Evolutionary conservation across 53 echinoderm and acorn worm species (phyloP).

Genomic region (Echinometra lucunter): DNA sequence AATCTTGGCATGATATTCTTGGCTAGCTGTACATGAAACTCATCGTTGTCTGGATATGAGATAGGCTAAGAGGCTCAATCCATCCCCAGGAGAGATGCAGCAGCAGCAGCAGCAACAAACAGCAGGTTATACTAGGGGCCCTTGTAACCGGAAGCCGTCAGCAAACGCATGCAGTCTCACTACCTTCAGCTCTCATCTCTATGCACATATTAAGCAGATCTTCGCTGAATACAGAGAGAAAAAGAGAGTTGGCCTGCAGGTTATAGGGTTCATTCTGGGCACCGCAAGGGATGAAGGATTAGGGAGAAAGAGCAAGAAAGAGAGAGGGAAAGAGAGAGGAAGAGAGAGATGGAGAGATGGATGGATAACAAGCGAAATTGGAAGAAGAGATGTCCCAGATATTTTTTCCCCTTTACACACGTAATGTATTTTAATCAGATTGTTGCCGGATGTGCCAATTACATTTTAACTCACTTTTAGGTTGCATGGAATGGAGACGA

Average conservation of each 20-base stretch:
- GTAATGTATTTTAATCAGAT: slow-evolving; percentile 69
- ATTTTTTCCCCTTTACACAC: slow-evolving; percentile 40
- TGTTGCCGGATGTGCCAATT: slow-evolving; percentile 65
- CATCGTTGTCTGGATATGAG: neutral
- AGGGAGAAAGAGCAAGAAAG: neutral
- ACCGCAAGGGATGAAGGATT: neutral
- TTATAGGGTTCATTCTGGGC: neutral
- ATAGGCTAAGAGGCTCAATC: slow-evolving; percentile 55
- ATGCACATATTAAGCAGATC: slow-evolving; percentile 62
- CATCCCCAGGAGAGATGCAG: slow-evolving; percentile 36
- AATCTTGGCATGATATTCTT: neutral
- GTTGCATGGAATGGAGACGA: slow-evolving; percentile 27
- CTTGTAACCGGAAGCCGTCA: slow-evolving; percentile 55
- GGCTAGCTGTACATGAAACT: neutral
- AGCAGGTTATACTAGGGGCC: slow-evolving; percentile 15
- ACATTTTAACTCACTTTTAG: slow-evolving; percentile 63
- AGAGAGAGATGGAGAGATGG: neutral
- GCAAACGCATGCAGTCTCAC: slow-evolving; percentile 17
- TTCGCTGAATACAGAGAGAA: neutral
- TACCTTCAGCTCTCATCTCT: slow-evolving; percentile 35
- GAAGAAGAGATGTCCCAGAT: slow-evolving; percentile 61
- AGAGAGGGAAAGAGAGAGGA: neutral
- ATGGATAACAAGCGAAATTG: no score
- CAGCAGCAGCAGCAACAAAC: slow-evolving; percentile 12
- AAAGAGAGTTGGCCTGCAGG: slow-evolving; percentile 19